Base-by-base conservation (phyloP, 2,113 vertebrate genomes). In the Microtus richardsoni region DNA sequence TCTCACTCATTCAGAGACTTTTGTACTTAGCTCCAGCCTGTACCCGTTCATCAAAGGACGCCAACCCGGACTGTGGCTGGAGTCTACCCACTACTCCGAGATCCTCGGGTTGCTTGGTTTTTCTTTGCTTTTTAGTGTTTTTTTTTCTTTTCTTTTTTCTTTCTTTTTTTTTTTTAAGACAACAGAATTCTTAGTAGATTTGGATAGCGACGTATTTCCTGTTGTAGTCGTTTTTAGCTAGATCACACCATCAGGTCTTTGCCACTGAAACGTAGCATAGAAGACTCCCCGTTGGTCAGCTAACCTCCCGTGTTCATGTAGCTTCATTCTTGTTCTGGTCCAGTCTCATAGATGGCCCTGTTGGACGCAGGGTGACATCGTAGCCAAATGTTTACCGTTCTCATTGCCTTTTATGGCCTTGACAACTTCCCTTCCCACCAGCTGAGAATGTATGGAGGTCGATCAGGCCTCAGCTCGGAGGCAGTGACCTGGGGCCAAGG, bases 1-100 rank as follows among this genome's bases (percentile, higher is more conserved):
- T 98, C 98, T 97, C 98, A 96, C 94, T 98, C 98, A 96, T 97
- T 98, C 98, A 98, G 95, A 92, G 92, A 98, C 98, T 98, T 99
- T 98, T 98, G 97, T 98, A 98, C 97, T 92, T 88, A 96, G 96
- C 98, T 98, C 97, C 58, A 97, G 98, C 98, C 98, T 98, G 97
- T 94, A 88, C 96, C 87, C 94, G 92, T 91, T 97, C 98, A 97
- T 96, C 93, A 6, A 52, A 88, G 96, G 98, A 98, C 93, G 92
- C 75, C 83, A 94, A 93, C 0, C 66, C 79, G 96, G 98, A 97
- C 95, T 78, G 2, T 93, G 95, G 88, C 97, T 98, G 97, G 96
- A 96, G 90, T 96, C 86, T 94, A 91, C 68, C 89, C 73, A 93
- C 89, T 83, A 86, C 94, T 96, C 79, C 52, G 89, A 96, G 78